Evolutionary conservation across 1,140 invertebrate genomes (phyloP).

Genomic region (Phymorhynchus buccinoides): DNA sequence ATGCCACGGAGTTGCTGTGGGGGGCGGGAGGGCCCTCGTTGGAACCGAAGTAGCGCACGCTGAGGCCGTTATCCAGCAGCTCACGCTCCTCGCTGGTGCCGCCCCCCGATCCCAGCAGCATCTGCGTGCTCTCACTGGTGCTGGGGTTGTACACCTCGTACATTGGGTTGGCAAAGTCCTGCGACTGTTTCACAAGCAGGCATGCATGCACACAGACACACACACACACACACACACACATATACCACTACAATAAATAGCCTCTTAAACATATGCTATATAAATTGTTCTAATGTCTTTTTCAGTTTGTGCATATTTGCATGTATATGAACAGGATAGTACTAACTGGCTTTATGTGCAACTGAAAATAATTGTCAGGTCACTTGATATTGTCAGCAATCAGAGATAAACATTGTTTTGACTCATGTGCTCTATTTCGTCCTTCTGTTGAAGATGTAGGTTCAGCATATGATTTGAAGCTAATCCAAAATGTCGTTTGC

Average conservation of each 20-base stretch:
- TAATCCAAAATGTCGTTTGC: no score
- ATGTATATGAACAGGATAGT: not conserved
- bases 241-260: no score
- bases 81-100: conserved; percentile 76
- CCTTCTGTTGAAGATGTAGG: no score
- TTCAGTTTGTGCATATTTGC: not conserved
- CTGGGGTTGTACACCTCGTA: conserved; percentile 85
- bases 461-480: no score
- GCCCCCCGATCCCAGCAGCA: conserved; percentile 49
- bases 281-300: no score
- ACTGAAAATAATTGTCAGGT: no score
- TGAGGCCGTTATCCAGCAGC: conserved; percentile 66
- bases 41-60: conserved; percentile 53
- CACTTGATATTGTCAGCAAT: no score
- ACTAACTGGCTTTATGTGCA: not conserved
- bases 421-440: no score
- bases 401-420: no score
- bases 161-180: conserved; percentile 88
- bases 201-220: not conserved
- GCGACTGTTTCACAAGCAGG: conserved; percentile 68
- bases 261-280: no score
- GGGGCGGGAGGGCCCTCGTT: conserved; percentile 8
- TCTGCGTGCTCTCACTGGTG: conserved; percentile 71
- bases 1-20: conserved; percentile 22
- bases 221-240: not conserved